Conservation (phyloP, 2,888 invertebrate species). For the Euplagia quadripunctaria region DNA sequence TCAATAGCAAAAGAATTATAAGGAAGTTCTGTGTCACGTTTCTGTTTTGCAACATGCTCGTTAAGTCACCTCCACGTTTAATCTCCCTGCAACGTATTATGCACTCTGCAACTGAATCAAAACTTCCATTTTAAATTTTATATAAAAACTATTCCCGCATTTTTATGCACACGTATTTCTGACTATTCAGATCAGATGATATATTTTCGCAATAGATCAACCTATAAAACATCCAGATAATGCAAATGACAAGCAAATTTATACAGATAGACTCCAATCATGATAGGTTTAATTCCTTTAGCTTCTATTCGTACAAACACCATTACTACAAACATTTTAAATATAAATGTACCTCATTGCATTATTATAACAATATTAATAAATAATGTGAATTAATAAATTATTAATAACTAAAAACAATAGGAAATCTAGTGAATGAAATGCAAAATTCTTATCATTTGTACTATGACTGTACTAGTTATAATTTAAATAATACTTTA, state of each 20-base stretch:
- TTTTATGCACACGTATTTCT: too few relatives aligned
- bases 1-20: too few relatives aligned
- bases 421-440: constrained; percentile 25
- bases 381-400: constrained; percentile 7
- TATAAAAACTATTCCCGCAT: too few relatives aligned
- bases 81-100: too few relatives aligned
- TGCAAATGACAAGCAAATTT: background rate
- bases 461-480: constrained; percentile 42
- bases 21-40: too few relatives aligned
- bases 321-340: constrained; percentile 5
- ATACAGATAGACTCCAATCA: background rate
- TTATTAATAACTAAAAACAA: constrained; percentile 28
- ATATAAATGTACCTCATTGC: constrained; percentile 16
- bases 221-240: background rate
- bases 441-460: constrained; percentile 41
- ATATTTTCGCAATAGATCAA: background rate
- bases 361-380: constrained; percentile 33
- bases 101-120: too few relatives aligned
- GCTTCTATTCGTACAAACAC: background rate
- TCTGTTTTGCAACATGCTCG: too few relatives aligned
- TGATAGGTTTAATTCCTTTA: background rate
- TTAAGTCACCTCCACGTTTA: too few relatives aligned
- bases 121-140: too few relatives aligned
- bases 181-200: too few relatives aligned
- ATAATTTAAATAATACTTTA: constrained; percentile 44